Percentiles rank a stretch among this genome's conserved stretches.
Conservation (phyloP, 2,888 invertebrate genomes). For the Eupithecia subfuscata region DNA sequence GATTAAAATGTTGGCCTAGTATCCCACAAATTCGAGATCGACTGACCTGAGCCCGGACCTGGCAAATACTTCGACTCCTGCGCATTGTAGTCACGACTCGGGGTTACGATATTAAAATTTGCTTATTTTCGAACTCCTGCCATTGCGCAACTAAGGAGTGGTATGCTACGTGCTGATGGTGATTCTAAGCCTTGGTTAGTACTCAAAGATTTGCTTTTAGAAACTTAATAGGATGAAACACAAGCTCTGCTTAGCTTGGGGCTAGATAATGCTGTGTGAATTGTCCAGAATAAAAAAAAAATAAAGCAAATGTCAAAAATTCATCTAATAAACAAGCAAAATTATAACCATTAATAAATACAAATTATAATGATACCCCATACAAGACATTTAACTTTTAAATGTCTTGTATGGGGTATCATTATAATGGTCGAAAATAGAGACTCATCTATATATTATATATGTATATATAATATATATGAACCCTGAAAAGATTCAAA, state of each 20-base stretch:
- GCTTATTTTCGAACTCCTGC: conserved; percentile 65
- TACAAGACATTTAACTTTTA: too few species aligned
- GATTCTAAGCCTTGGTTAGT: conserved; percentile 15
- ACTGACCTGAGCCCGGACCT: conserved; percentile 16
- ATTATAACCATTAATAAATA: too few species aligned
- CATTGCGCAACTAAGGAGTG: conserved; percentile 69
- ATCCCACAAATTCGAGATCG: neutral
- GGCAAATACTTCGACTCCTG: conserved; percentile 41
- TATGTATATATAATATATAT: too few species aligned
- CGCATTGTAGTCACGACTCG: conserved; percentile 63
- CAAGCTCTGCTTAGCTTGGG: too few species aligned
- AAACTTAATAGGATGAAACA: too few species aligned
- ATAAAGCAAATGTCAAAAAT: neutral
- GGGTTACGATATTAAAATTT: conserved; percentile 75
- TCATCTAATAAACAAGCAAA: too few species aligned
- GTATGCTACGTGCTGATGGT: conserved; percentile 38
- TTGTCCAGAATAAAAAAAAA: too few species aligned
- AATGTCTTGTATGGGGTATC: too few species aligned
- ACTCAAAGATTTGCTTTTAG: conserved; percentile 7
- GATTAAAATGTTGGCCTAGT: neutral
- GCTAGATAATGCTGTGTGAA: too few species aligned
- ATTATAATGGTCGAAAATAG: too few species aligned
- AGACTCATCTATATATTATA: too few species aligned
- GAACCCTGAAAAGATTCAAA: neutral
- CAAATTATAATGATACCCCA: too few species aligned